Evolutionary conservation across 2,113 vertebrate genomes (phyloP).

Genomic region (Fulica atra): DNA sequence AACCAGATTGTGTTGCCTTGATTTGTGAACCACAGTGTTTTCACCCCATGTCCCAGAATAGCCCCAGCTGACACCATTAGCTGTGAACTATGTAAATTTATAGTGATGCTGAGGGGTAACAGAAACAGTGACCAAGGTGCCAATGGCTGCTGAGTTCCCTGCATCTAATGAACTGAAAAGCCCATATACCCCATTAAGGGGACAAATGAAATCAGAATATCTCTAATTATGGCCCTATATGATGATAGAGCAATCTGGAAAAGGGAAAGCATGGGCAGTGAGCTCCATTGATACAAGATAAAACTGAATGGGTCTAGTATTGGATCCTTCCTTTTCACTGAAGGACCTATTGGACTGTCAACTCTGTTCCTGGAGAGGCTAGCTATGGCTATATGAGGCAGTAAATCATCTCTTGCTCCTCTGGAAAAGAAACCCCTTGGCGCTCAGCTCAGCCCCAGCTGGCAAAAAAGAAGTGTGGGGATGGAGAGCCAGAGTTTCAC

Average conservation of each 20-base stretch:
- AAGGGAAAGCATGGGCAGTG: background rate
- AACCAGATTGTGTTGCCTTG: background rate
- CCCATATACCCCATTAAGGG: background rate
- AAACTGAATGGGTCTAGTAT: background rate
- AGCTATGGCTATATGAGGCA: background rate
- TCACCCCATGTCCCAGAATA: background rate
- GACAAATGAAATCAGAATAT: background rate
- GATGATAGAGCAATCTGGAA: background rate
- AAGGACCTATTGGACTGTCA: background rate
- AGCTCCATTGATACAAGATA: background rate
- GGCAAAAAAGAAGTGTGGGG: background rate
- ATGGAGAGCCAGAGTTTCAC: background rate
- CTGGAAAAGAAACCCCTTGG: background rate
- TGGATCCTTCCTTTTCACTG: background rate
- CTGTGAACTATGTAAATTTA: background rate
- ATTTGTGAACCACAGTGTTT: background rate
- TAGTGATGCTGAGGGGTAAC: background rate
- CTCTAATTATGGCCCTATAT: background rate
- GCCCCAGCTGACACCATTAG: background rate
- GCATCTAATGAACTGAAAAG: background rate
- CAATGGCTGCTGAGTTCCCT: background rate
- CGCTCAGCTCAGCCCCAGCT: background rate
- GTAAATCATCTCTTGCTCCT: slow-evolving; percentile 3
- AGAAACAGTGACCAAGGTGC: background rate
- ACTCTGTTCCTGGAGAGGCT: background rate